These are phyloP conservation scores for Aromia moschata DNA, from an alignment of 2,888 invertebrate genomes.

Conservation along the genomic window DNA sequence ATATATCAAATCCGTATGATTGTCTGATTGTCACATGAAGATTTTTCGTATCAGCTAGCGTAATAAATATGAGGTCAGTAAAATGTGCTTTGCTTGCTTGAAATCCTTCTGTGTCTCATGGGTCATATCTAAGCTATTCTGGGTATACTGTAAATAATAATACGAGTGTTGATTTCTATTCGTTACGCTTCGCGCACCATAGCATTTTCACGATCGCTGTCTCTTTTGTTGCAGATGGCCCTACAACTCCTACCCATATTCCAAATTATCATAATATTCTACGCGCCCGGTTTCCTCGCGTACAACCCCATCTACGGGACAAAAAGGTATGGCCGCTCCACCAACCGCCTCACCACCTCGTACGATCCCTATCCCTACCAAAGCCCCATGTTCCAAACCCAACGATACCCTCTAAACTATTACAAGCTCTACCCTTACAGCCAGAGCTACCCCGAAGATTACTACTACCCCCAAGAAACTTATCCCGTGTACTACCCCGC, in stretches of 20 bases:
- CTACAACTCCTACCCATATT: conserved; percentile 52
- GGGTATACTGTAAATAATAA: too few species aligned
- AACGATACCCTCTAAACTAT: conserved; percentile 65
- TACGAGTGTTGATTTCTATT: too few species aligned
- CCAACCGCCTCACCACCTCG: conserved; percentile 33
- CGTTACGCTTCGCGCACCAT: too few species aligned
- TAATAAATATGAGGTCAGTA: too few species aligned
- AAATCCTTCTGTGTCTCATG: too few species aligned
- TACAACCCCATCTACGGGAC: conserved; percentile 59
- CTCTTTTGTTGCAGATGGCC: conserved; percentile 55
- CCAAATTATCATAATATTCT: conserved; percentile 55
- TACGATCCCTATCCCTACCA: conserved; percentile 51
- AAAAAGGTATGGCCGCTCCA: conserved; percentile 59
- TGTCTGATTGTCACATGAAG: too few species aligned
- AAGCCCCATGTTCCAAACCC: conserved; percentile 42
- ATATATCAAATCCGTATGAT: too few species aligned
- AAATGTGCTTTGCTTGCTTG: too few species aligned
- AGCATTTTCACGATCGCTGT: too few species aligned
- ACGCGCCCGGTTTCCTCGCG: conserved; percentile 47
- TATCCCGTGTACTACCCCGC: conserved; percentile 61
- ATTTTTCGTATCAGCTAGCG: too few species aligned
- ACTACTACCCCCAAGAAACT: conserved; percentile 58
- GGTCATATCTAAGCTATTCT: too few species aligned
- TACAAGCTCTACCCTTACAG: conserved; percentile 64
- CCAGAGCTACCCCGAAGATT: conserved; percentile 68